Base-by-base conservation (phyloP, 2,797 vertebrate species). In the Cheirogaleus major region DNA sequence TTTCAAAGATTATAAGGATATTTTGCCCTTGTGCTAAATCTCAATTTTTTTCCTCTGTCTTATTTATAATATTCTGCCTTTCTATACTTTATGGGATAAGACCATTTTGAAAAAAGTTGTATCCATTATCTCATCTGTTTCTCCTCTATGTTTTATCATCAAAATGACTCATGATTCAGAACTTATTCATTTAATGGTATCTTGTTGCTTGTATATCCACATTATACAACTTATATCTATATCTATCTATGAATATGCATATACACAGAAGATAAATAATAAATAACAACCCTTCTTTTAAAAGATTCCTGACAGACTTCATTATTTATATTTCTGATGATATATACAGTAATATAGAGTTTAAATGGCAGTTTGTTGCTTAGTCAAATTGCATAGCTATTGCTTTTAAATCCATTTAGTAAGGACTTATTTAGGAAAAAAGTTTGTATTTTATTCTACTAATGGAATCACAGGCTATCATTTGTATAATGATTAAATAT, bases 161-260 rank as follows among this genome's bases (percentile, higher is more conserved):
- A 94, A 80, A 93, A 93, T 95, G 93, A 97, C 87, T 97, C 89
- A 97, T 92, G 83, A 90, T 95, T 92, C 80, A 88, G 70, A 95
- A 90, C 55, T 69, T 92, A 93, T 57, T 96, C 84, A 93, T 65
- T 38, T 94, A 97, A 95, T 93, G 57, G 35, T 91, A 4, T 78
- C 48, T 84, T 50, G 78, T 17, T 57, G 15, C 70, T 96, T 88
- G 57, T 80, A 69, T 89, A 52, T 63, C 43, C 73, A 86, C 43
- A 93, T 90, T 82, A 76, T 20, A 87, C 5, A 87, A 90, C 79
- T 91, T 95, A 55, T 59, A 82, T 76, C 27, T 86, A 55, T 38
- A 67, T 5, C 10, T 72, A 70, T 48, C 10, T 86, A 65, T 79
- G 8, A 76, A 70, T 63, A 59, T 61, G 50, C 12, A 90, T 23